phyloP scores from a whole-genome alignment of 2,888 invertebrate species.

The Volucella inflata region DNA sequence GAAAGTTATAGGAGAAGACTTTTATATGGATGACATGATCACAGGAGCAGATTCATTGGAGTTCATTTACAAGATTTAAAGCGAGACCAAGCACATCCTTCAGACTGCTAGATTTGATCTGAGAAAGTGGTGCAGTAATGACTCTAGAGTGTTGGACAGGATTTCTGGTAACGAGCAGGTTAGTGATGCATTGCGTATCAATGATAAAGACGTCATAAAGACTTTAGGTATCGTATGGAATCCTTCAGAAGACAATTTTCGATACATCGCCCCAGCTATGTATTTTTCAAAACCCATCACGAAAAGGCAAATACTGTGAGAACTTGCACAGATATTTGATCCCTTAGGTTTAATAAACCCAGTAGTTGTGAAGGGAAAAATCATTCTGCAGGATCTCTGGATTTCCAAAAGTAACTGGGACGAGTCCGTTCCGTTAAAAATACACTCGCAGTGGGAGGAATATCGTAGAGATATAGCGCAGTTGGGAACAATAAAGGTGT shows the following conservation, averaged over 20 bases:
- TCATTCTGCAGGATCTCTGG: slow-evolving; percentile 56
- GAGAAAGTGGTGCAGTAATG: slow-evolving; percentile 45
- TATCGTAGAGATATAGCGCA: background rate
- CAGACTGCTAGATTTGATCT: slow-evolving; percentile 20
- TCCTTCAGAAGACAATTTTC: slow-evolving; percentile 21
- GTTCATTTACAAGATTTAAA: background rate
- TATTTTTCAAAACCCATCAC: background rate
- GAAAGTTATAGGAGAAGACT: slow-evolving; percentile 33
- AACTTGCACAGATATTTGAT: slow-evolving; percentile 52
- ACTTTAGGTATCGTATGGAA: slow-evolving; percentile 52
- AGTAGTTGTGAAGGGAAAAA: slow-evolving; percentile 43
- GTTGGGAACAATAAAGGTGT: background rate
- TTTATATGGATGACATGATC: slow-evolving; percentile 67
- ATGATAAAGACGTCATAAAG: slow-evolving; percentile 40
- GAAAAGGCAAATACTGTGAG: slow-evolving; percentile 41
- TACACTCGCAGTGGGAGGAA: slow-evolving; percentile 6
- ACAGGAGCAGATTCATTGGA: slow-evolving; percentile 34
- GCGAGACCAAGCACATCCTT: slow-evolving; percentile 17
- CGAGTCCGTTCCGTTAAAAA: background rate
- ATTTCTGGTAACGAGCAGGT: background rate
- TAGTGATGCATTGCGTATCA: background rate
- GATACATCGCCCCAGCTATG: background rate
- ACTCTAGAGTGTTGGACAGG: background rate
- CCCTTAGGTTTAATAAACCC: slow-evolving; percentile 62
- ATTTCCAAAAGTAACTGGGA: slow-evolving; percentile 23